Conservation (phyloP, 2,888 invertebrate genomes). For the Campopleginae sp. region DNA sequence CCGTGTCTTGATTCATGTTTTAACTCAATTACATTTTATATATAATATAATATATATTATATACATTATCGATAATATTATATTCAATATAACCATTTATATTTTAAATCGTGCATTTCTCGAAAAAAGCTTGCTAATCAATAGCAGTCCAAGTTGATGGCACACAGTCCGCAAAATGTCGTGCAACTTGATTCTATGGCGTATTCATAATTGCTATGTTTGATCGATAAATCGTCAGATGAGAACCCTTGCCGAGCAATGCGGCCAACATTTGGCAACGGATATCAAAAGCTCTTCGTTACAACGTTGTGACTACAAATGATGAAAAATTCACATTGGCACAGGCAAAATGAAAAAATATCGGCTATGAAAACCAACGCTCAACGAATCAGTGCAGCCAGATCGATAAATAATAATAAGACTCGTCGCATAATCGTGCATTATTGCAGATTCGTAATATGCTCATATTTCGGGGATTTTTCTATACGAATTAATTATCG, state of each 20-base stretch:
- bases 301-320: background rate
- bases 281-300: background rate
- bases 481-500: conserved; percentile 17
- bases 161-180: too few species aligned
- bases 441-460: background rate
- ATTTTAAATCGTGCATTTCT: background rate
- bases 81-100: too few species aligned
- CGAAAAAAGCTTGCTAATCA: too few species aligned
- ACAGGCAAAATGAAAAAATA: background rate
- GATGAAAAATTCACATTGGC: background rate
- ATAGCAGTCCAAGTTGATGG: too few species aligned
- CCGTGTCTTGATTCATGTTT: too few species aligned
- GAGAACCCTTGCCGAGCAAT: background rate
- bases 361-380: background rate
- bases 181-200: background rate
- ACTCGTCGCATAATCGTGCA: background rate
- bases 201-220: background rate
- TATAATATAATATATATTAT: too few species aligned
- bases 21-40: too few species aligned
- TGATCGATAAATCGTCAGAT: background rate
- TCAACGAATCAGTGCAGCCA: background rate
- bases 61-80: too few species aligned
- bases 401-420: background rate
- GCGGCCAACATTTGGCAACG: background rate
- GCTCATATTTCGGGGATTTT: conserved; percentile 5